Conservation (phyloP, 2,888 invertebrate genomes). For the Drosophila bunnanda region DNA sequence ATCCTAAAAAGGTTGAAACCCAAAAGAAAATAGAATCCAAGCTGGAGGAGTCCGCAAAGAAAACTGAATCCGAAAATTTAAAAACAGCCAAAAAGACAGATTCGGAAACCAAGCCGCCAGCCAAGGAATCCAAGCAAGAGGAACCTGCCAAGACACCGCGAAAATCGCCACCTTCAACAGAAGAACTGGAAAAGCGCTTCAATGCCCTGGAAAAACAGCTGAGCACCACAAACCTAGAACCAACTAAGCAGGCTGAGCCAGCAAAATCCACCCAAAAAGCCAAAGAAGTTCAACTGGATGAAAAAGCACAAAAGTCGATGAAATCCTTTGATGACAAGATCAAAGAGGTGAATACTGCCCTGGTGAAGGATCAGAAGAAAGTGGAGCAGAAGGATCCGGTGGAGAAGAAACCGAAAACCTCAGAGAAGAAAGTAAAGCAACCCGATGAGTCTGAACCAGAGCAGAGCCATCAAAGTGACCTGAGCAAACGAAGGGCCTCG, state of each 20-base stretch:
- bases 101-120: not conserved
- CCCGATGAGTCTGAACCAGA: slow-evolving; percentile 1
- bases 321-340: slow-evolving; percentile 57
- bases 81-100: not conserved
- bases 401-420: slow-evolving; percentile 1
- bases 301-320: slow-evolving; percentile 15
- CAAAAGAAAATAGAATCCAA: not conserved
- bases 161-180: slow-evolving; percentile 75
- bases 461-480: slow-evolving; percentile 16
- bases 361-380: slow-evolving; percentile 17
- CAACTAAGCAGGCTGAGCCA: slow-evolving; percentile 14
- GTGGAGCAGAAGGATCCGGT: slow-evolving; percentile 4
- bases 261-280: not conserved
- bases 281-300: not conserved
- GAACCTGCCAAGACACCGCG: slow-evolving; percentile 29
- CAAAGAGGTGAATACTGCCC: slow-evolving; percentile 40
- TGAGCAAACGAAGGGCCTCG: slow-evolving; percentile 62
- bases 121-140: not conserved
- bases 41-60: not conserved
- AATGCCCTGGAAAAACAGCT: slow-evolving; percentile 77
- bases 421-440: not conserved
- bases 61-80: not conserved
- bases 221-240: slow-evolving; percentile 53
- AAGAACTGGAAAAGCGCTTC: slow-evolving; percentile 81
- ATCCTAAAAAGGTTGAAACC: not conserved